A percentile compares a stretch with the other conserved stretches of the same genome.
These are phyloP conservation scores for Mus musculus DNA, from an alignment of 2,113 vertebrate species.

Conservation along the genomic window GRCm39 chr6:101843001-101843500, in stretches of 20 bases:
- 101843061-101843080: no score
- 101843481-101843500: neutral
- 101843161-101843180: neutral
- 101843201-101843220: neutral
- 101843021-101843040: no score
- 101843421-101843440: neutral
- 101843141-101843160: neutral
- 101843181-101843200: neutral
- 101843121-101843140: neutral
- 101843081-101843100: neutral
- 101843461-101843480: neutral
- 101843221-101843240: neutral
- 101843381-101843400: no score
- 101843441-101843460: neutral
- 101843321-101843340: no score
- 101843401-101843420: neutral
- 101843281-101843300: neutral
- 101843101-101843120: neutral
- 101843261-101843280: neutral
- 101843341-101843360: neutral
- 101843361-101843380: neutral
- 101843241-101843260: neutral
- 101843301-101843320: neutral
- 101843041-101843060: no score
- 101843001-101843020: neutral